These are phyloP conservation scores for Rhagonycha fulva DNA, from an alignment of 2,888 invertebrate species.

Conservation along the genomic window DNA sequence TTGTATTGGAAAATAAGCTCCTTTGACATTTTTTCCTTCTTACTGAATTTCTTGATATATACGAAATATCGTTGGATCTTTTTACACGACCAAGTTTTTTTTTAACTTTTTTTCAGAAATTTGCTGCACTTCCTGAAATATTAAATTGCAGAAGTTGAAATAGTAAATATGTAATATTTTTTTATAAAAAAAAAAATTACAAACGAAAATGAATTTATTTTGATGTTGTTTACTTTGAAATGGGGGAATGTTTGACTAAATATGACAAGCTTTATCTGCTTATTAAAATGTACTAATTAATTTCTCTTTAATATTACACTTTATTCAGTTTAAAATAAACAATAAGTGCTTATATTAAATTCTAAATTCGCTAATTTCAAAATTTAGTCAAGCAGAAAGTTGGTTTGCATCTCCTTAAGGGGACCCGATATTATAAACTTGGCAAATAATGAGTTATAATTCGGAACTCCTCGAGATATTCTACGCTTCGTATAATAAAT, in stretches of 20 bases:
- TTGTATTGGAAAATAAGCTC: constrained; percentile 23
- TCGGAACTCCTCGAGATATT: constrained; percentile 23
- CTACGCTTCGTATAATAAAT: constrained; percentile 27
- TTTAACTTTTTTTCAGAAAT: constrained; percentile 19
- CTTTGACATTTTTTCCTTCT: constrained; percentile 21
- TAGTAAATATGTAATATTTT: constrained; percentile 17
- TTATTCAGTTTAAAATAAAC: constrained; percentile 11
- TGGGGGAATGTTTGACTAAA: neutral
- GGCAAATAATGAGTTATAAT: constrained; percentile 28
- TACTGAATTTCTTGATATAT: neutral
- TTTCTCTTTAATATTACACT: neutral
- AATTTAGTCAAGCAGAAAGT: constrained; percentile 18
- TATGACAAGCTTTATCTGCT: neutral
- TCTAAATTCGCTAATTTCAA: constrained; percentile 21
- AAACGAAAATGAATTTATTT: neutral
- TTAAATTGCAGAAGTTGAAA: constrained; percentile 23
- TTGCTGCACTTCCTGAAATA: constrained; percentile 20
- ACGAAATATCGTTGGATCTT: neutral
- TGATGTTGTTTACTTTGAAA: neutral
- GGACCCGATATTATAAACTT: constrained; percentile 18
- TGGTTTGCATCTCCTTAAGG: constrained; percentile 4
- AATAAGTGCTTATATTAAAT: constrained; percentile 23
- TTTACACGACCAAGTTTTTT: constrained; percentile 12
- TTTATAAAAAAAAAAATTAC: constrained; percentile 1
- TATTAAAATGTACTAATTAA: neutral